Conservation (phyloP, 2,797 vertebrate genomes). For the Sarcoramphus papa region DNA sequence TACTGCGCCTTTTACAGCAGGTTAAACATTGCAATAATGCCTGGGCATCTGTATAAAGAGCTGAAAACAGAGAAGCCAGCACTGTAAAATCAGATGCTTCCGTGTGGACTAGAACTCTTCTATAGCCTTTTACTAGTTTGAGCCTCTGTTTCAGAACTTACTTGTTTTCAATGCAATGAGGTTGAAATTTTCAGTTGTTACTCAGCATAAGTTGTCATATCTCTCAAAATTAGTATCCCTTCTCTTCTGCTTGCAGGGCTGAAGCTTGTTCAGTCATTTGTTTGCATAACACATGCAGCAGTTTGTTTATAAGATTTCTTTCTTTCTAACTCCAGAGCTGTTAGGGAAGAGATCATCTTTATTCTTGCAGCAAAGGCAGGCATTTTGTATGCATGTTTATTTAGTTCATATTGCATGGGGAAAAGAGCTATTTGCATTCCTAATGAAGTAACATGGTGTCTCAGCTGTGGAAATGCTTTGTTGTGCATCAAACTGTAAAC, state of each 20-base stretch:
- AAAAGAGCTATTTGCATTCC: constrained; percentile 51
- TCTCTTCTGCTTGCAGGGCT: neutral
- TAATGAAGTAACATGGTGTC: constrained; percentile 44
- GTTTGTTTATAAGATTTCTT: neutral
- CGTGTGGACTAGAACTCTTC: neutral
- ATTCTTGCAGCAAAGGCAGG: neutral
- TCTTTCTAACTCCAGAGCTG: neutral
- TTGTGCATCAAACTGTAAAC: constrained; percentile 45
- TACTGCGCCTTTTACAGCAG: neutral
- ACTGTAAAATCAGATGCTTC: neutral
- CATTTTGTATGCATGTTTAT: neutral
- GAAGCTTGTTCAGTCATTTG: neutral
- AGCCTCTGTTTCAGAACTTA: neutral
- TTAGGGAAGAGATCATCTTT: neutral
- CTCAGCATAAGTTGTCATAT: neutral
- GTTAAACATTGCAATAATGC: neutral
- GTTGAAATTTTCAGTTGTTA: neutral
- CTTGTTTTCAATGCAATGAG: neutral
- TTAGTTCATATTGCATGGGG: constrained; percentile 1
- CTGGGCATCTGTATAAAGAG: neutral
- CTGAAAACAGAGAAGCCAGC: neutral
- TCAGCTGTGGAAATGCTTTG: constrained; percentile 57
- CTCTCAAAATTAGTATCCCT: neutral
- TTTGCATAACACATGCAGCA: neutral
- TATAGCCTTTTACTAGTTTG: neutral